Conservation (phyloP, 35 echinoderm and acorn worm species). For the Strongylocentrotus purpuratus region DNA sequence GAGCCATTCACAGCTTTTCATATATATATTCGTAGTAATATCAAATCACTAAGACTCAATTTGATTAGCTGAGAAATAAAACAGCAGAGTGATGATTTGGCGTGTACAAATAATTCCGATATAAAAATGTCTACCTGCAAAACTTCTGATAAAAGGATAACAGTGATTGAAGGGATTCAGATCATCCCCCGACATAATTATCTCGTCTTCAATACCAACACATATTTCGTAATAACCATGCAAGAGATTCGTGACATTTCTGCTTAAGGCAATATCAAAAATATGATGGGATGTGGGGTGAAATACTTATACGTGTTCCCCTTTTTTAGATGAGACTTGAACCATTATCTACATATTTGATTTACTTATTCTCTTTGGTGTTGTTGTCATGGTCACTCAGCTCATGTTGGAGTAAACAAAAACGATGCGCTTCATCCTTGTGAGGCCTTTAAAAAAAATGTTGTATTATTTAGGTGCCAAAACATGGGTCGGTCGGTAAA, state of each 20-base stretch:
- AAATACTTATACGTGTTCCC: background rate
- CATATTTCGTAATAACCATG: background rate
- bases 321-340: background rate
- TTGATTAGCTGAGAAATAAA: background rate
- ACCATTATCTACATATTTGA: background rate
- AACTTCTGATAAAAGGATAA: too few relatives aligned
- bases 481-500: too few relatives aligned
- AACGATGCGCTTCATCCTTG: background rate
- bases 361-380: background rate
- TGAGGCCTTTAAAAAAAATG: background rate
- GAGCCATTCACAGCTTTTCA: background rate
- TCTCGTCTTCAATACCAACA: background rate
- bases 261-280: background rate
- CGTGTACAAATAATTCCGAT: too few relatives aligned
- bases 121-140: too few relatives aligned
- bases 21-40: too few relatives aligned
- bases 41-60: background rate
- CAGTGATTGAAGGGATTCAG: too few relatives aligned
- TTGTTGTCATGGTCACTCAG: background rate
- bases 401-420: background rate
- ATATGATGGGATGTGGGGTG: background rate
- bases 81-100: too few relatives aligned
- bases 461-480: too few relatives aligned
- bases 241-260: background rate
- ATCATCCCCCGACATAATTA: too few relatives aligned